Conservation (phyloP, 2,113 vertebrate species). For the Pavo muticus region DNA sequence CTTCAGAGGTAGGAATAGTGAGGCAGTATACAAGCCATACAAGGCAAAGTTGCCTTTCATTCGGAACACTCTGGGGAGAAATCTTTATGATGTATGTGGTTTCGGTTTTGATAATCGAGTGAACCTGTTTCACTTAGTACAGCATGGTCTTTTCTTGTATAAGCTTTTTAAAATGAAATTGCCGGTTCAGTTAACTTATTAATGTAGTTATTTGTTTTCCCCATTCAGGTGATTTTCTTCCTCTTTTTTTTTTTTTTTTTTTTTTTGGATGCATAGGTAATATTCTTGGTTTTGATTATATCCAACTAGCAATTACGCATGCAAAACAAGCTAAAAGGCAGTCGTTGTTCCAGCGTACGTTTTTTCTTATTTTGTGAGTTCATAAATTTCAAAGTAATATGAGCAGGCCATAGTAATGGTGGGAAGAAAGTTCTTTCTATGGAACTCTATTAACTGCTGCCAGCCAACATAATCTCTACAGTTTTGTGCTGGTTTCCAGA, state of each 20-base stretch:
- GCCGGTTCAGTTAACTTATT: background rate
- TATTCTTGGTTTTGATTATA: background rate
- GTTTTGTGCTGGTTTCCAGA: background rate
- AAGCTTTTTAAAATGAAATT: background rate
- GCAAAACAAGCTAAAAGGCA: background rate
- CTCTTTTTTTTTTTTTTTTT: background rate
- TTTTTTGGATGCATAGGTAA: background rate
- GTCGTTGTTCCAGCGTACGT: background rate
- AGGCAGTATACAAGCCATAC: background rate
- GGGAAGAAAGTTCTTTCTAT: background rate
- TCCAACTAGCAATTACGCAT: background rate
- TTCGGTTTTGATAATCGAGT: background rate
- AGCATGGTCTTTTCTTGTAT: background rate
- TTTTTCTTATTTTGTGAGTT: background rate
- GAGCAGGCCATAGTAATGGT: background rate
- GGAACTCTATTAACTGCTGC: background rate
- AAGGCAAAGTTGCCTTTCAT: background rate
- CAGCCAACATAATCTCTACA: background rate
- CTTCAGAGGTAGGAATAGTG: background rate
- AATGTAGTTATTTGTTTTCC: background rate
- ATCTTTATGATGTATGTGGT: background rate
- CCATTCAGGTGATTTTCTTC: background rate
- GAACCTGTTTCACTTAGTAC: background rate
- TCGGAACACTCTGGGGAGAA: background rate
- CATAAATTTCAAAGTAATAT: background rate